A percentile compares a stretch with the other conserved stretches of the same genome.
These are phyloP conservation scores for Dufourea novaeangliae DNA, from an alignment of 1,140 invertebrate genomes.

Conservation along the genomic window DNA sequence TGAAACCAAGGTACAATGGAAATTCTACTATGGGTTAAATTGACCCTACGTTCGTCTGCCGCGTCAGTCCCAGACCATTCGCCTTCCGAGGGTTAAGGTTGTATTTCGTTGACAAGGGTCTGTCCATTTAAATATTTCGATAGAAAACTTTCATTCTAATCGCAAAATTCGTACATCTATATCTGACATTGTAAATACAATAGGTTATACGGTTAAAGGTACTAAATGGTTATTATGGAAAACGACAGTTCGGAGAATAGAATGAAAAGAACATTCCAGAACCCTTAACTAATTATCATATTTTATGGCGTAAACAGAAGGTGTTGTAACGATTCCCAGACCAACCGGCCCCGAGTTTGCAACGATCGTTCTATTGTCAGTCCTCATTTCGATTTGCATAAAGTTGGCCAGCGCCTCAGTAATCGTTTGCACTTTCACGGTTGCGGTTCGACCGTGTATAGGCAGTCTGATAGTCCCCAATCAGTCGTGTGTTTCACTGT, in stretches of 20 bases:
- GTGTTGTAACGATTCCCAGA: not conserved
- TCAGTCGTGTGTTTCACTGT: conserved; percentile 23
- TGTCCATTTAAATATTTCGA: no score
- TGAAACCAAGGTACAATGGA: no score
- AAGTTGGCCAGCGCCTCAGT: not conserved
- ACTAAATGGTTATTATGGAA: not conserved
- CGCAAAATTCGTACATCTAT: no score
- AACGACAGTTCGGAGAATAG: not conserved
- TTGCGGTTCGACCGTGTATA: not conserved
- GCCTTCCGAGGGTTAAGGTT: no score
- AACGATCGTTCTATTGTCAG: not conserved
- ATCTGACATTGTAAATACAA: no score
- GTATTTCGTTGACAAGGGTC: no score
- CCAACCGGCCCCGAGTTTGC: not conserved
- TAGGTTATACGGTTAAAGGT: not conserved
- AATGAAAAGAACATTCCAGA: no score
- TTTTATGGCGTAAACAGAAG: not conserved
- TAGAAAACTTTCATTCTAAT: no score
- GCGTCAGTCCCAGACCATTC: no score
- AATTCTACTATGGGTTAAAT: no score
- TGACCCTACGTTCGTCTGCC: no score
- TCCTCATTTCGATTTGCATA: conserved; percentile 15
- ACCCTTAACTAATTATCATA: not conserved
- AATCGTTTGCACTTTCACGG: conserved; percentile 25
- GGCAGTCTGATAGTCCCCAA: conserved; percentile 8